Conservation (phyloP, 2,797 vertebrate species). For the Anguilla obscura region DNA sequence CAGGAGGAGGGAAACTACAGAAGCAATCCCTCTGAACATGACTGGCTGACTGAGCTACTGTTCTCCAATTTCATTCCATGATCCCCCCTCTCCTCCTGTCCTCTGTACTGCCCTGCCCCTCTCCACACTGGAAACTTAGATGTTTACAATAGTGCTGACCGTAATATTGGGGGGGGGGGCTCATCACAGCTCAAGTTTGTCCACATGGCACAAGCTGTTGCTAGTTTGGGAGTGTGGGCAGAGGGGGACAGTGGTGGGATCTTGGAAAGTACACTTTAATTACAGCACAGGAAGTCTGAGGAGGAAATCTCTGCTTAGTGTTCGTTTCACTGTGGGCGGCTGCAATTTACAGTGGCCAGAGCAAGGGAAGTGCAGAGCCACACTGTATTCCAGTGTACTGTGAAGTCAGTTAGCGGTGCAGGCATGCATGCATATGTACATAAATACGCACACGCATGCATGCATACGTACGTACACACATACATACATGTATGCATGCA, state of each 20-base stretch:
- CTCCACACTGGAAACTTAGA: too few relatives aligned
- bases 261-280: constrained; percentile 24
- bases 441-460: background rate
- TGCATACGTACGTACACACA: background rate
- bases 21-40: background rate
- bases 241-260: constrained; percentile 32
- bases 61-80: background rate
- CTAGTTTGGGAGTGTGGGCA: constrained; percentile 30
- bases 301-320: constrained; percentile 27
- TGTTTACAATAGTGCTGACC: too few relatives aligned
- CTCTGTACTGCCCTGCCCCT: too few relatives aligned
- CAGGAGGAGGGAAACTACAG: constrained; percentile 41
- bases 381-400: background rate
- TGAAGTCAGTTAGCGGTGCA: background rate
- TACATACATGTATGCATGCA: background rate
- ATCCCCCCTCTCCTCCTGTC: background rate
- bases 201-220: background rate
- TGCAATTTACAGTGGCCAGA: background rate
- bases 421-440: background rate
- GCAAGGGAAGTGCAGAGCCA: background rate
- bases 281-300: constrained; percentile 46
- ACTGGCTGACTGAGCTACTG: background rate
- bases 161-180: too few relatives aligned
- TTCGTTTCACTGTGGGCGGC: constrained; percentile 3
- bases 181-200: background rate